Conservation (phyloP, 1,140 invertebrate genomes). For the Neodiprion lecontei region DNA sequence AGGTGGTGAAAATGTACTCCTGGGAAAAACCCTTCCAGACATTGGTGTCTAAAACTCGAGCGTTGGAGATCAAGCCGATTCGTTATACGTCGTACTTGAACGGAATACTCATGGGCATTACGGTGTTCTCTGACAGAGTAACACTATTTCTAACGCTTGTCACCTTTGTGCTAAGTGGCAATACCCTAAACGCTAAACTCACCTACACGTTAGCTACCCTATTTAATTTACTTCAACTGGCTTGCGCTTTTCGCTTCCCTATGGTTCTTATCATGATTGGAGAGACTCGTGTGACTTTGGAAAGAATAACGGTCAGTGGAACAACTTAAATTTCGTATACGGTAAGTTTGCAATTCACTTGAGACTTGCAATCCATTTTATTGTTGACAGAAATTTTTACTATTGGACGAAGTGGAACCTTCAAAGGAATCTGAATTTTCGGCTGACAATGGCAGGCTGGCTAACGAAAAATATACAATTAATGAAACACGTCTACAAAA, state of each 20-base stretch:
- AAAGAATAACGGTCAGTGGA: slow-evolving; percentile 56
- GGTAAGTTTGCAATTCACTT: background rate
- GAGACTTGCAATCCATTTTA: background rate
- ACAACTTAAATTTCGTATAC: background rate
- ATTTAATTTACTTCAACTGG: slow-evolving; percentile 70
- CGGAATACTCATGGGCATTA: slow-evolving; percentile 73
- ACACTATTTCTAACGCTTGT: slow-evolving; percentile 78
- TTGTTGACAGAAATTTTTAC: no score
- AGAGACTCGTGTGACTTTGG: slow-evolving; percentile 73
- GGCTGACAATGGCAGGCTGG: no score
- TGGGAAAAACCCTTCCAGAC: slow-evolving; percentile 76
- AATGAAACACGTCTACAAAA: no score
- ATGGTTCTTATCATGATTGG: slow-evolving; percentile 71
- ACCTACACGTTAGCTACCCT: slow-evolving; percentile 70
- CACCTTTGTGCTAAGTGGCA: slow-evolving; percentile 71
- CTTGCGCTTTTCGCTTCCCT: slow-evolving; percentile 76
- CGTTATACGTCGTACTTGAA: slow-evolving; percentile 74
- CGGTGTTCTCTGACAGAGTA: slow-evolving; percentile 76
- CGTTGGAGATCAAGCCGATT: slow-evolving; percentile 72
- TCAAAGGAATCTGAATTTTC: no score
- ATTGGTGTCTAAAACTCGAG: slow-evolving; percentile 63
- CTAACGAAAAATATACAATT: no score
- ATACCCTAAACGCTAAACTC: slow-evolving; percentile 72
- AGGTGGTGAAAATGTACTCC: slow-evolving; percentile 83
- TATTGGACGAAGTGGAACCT: no score